Base-by-base conservation (phyloP, 92 coral and sea anemone species). In the Muricea muricata region DNA sequence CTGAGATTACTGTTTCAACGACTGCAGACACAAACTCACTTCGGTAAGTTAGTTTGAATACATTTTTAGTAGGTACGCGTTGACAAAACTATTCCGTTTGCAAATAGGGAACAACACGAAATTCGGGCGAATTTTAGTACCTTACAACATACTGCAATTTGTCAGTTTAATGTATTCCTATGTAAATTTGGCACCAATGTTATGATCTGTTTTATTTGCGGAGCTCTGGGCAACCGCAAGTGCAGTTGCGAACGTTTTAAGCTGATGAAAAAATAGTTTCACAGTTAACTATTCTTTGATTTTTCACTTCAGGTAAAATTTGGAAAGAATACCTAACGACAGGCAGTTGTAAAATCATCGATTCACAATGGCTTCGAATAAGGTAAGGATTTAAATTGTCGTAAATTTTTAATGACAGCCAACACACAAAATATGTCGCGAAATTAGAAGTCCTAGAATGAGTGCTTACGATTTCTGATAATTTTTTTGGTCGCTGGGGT, bases 341-440 rank as follows among this genome's bases (percentile, higher is more conserved):
- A 63, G 70, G 14, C 15, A 26, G 23, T 52, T 20, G 1, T 17
- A 12, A 63, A 61, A 15, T n/a, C 21, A 10, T 0, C 39, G 13
- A 30, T 7, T 30, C 70, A 63, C 0, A 2, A 63, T 63, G 70
- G 70, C 70, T 9, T 24, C 70, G 24, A 63, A 63, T 15, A 32
- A 63, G 37, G 37, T 63, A 63, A 63, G 70, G 31, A 37, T 63
- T 28, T 63, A n/a, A n/a, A n/a, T n/a, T n/a, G n/a, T n/a, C n/a
- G n/a, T 3, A 63, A 63, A 63, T 3, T 24, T 10, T 63, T 63
- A 63, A 18, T 32, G 26, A 7, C 8, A 25, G 35, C 39, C 35
- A 28, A 63, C n/a, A 29, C 70, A 12, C 70, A 63, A 30, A 32
- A 63, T 30, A 39, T 25, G 28, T 10, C 1, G 13, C 14, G 4